These are phyloP conservation scores for Cassiopea andromeda DNA, from an alignment of 30 jellyfish, hydroid and myxozoan species.

Conservation along the genomic window DNA sequence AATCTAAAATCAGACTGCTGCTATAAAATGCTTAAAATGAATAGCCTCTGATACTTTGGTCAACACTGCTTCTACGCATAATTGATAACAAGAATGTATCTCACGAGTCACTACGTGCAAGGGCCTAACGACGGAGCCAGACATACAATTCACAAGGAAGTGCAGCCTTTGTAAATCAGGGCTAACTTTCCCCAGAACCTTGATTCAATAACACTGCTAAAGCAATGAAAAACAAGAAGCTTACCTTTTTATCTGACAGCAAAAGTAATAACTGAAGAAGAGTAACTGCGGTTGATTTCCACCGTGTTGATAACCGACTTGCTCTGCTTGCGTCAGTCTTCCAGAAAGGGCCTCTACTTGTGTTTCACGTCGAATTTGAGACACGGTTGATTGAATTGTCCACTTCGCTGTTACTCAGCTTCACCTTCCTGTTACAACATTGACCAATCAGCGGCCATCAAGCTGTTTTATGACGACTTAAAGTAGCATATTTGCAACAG, in stretches of 20 bases:
- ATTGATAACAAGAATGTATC: too few species aligned
- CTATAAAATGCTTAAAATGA: too few species aligned
- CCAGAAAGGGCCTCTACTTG: slow-evolving; percentile 38
- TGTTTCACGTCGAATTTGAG: slow-evolving; percentile 59
- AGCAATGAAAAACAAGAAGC: neutral
- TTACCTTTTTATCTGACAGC: neutral
- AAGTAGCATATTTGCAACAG: slow-evolving; percentile 46
- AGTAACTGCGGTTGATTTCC: neutral
- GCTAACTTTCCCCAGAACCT: neutral
- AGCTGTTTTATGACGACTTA: neutral
- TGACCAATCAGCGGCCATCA: slow-evolving; percentile 31
- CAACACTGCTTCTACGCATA: too few species aligned
- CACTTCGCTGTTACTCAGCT: slow-evolving; percentile 49
- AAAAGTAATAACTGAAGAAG: neutral
- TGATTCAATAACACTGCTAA: neutral
- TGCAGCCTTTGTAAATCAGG: neutral
- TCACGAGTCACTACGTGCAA: neutral
- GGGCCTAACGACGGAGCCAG: slow-evolving; percentile 6
- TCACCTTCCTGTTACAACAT: slow-evolving; percentile 48
- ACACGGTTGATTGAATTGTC: slow-evolving; percentile 42
- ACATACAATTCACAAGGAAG: slow-evolving; percentile 1
- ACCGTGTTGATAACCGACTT: neutral
- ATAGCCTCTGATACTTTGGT: neutral
- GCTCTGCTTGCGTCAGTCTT: neutral
- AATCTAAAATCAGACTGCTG: too few species aligned